A percentile compares a stretch with the other conserved stretches of the same genome.
These are phyloP conservation scores for Geotria australis DNA, from an alignment of 2,797 vertebrate genomes.

Conservation along the genomic window DNA sequence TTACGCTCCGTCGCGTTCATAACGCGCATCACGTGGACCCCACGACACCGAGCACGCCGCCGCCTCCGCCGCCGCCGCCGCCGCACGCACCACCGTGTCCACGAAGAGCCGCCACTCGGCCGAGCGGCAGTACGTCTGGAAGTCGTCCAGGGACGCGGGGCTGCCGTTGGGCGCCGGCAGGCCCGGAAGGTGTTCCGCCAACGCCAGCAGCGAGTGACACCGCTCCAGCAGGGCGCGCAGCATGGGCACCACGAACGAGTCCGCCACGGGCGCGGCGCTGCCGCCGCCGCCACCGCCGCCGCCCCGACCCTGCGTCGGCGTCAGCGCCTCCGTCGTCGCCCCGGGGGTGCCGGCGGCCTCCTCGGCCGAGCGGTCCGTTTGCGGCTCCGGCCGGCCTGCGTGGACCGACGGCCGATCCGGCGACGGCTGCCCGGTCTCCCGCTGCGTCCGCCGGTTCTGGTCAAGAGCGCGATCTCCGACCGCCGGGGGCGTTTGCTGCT, in stretches of 20 bases:
- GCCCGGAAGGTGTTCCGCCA: constrained; percentile 44
- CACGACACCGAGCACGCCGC: no score
- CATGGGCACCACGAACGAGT: constrained; percentile 50
- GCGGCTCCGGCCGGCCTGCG: no score
- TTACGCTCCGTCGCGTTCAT: no score
- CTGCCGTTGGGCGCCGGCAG: constrained; percentile 72
- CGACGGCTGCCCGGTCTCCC: constrained; percentile 9
- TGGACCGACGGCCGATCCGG: no score
- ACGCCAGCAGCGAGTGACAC: constrained; percentile 28
- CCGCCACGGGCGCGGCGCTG: no score
- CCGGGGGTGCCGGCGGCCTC: neutral
- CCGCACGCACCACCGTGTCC: constrained; percentile 30
- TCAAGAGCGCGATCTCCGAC: constrained; percentile 1
- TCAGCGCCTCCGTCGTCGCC: neutral
- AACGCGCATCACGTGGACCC: no score
- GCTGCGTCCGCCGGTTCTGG: constrained; percentile 1
- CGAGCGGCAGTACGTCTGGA: constrained; percentile 42
- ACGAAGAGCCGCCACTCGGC: constrained; percentile 59
- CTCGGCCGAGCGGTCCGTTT: no score
- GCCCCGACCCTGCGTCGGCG: no score
- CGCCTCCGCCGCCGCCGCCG: neutral
- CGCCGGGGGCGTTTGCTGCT: no score
- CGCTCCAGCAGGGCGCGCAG: constrained; percentile 55
- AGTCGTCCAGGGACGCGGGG: constrained; percentile 61
- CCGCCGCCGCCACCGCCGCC: no score